Percentiles rank a stretch among this genome's conserved stretches.
Conservation (phyloP, 2,113 vertebrate genomes). For the Ariopsis seemanni region DNA sequence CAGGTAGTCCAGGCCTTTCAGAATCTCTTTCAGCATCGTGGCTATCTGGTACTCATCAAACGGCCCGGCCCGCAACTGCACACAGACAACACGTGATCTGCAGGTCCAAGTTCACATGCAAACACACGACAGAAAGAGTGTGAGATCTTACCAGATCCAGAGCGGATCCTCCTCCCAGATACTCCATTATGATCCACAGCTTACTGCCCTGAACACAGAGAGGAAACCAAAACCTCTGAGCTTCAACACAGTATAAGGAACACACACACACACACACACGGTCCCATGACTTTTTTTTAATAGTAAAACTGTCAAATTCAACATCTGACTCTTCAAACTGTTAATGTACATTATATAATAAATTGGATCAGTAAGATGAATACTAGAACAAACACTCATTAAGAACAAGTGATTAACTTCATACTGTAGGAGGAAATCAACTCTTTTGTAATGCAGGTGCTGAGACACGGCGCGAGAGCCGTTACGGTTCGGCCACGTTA, state of each 20-base stretch:
- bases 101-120: neutral
- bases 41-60: conserved; percentile 90
- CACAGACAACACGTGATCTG: neutral
- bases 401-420: neutral
- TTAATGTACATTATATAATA: no score
- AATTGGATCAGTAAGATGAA: no score
- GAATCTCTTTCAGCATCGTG: conserved; percentile 88
- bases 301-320: no score
- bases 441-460: conserved; percentile 53
- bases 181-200: conserved; percentile 83
- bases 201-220: conserved; percentile 69
- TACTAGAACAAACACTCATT: neutral
- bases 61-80: conserved; percentile 83
- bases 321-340: no score
- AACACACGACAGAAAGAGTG: neutral
- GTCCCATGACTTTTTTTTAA: no score
- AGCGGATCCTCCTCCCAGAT: conserved; percentile 78
- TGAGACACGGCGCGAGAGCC: conserved; percentile 42
- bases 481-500: neutral
- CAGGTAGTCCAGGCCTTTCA: conserved; percentile 88
- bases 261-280: neutral
- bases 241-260: no score
- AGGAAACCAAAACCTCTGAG: neutral
- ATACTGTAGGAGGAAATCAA: neutral
- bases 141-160: conserved; percentile 74